Evolutionary conservation across 2,797 vertebrate genomes (phyloP).

Genomic region (Sandelia bainsii): DNA sequence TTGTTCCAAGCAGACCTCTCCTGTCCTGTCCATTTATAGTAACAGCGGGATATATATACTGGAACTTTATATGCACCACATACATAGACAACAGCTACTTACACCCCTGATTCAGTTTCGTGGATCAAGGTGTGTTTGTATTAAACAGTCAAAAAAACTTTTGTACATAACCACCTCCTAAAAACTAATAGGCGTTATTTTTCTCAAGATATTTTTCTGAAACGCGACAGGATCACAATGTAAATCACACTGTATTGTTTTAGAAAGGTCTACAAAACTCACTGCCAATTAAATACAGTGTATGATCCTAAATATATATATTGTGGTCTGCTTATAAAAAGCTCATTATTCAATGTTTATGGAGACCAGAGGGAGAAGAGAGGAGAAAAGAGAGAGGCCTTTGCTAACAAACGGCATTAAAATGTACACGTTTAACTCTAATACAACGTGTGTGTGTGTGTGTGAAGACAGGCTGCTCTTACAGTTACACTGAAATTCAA

Average conservation of each 20-base stretch:
- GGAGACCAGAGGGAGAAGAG: neutral
- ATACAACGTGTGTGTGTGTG: neutral
- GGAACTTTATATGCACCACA: conserved; percentile 75
- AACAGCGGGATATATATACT: conserved; percentile 85
- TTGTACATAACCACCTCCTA: neutral
- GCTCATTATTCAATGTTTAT: conserved; percentile 3
- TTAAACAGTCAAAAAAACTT: too few relatives aligned
- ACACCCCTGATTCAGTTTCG: conserved; percentile 18
- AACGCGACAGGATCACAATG: neutral
- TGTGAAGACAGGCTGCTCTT: neutral
- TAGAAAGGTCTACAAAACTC: neutral
- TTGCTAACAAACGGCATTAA: neutral
- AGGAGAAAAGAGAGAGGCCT: neutral
- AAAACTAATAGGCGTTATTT: neutral
- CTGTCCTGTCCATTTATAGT: conserved; percentile 88
- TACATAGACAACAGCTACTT: conserved; percentile 57
- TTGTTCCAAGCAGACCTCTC: conserved; percentile 81
- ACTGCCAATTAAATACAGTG: neutral
- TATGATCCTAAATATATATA: too few relatives aligned
- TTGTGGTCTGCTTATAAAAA: neutral
- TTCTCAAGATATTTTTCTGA: neutral
- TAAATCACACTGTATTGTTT: neutral
- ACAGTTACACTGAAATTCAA: neutral
- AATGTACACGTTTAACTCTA: neutral
- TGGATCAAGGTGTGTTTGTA: neutral